Conservation (phyloP, 64 coral and sea anemone genomes). For the Acropora yongei region DNA sequence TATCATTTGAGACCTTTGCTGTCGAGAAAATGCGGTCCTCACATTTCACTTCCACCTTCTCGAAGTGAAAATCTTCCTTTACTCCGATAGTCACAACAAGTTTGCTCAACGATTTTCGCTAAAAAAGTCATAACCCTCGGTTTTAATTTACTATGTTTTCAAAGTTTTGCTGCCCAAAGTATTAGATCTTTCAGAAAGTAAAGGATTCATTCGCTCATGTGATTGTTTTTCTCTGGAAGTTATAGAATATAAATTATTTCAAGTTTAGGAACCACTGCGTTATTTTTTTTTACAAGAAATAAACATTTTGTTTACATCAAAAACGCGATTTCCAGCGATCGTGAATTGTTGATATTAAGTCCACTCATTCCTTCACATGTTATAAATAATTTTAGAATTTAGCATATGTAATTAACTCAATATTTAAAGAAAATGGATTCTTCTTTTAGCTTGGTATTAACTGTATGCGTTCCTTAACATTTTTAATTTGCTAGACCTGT, state of each 20-base stretch:
- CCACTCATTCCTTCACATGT: neutral
- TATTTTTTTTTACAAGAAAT: neutral
- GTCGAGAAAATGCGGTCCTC: neutral
- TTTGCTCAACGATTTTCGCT: neutral
- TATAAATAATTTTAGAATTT: neutral
- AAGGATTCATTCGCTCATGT: no score
- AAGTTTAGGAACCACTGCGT: conserved; percentile 33
- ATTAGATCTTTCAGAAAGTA: no score
- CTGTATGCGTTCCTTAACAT: no score
- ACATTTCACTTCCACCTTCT: neutral
- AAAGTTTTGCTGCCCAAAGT: no score
- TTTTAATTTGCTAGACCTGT: no score
- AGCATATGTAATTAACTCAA: neutral
- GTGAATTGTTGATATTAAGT: conserved; percentile 26
- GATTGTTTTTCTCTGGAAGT: neutral
- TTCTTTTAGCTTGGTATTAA: no score
- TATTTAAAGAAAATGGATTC: no score
- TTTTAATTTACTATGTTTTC: no score
- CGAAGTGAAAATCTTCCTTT: neutral
- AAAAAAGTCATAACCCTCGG: neutral
- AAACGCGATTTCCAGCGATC: conserved; percentile 30
- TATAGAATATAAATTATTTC: conserved; percentile 18
- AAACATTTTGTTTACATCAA: neutral
- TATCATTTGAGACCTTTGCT: no score
- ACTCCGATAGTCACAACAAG: neutral